Base-by-base conservation (phyloP, 2,797 vertebrate genomes). In the Myiothlypis chrysogaster region DNA sequence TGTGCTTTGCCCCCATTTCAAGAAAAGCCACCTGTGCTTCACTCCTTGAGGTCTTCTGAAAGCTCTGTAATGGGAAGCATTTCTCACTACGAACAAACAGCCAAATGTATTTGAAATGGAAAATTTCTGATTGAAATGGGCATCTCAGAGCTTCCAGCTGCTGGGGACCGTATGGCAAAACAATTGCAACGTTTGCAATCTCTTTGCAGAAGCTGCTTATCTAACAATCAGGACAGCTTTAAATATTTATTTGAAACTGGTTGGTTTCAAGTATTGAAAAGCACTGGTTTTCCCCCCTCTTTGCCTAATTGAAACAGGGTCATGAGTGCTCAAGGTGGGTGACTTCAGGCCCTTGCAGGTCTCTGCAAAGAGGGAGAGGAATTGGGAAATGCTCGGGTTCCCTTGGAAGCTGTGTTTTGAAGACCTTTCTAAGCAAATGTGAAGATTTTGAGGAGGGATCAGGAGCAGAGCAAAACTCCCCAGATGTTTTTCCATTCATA, bases 51-150 rank as follows among this genome's bases (percentile, higher is more conserved):
- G 68, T 57, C 41, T 70, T 65, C 91, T 90, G 81, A 91, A 93
- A 90, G 75, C 83, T 89, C 80, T 37, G 3, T 60, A 83, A 41
- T 18, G 77, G 90, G 82, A 89, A 92, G 59, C 63, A 12, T 55
- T 94, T 92, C 77, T 87, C 57, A 9, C 82, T 24, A 12, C 0
- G 17, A 94, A 15, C 46, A 39, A 81, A 50, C 72, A 94, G 89
- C 88, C 93, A 94, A 73, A 77, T 60, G 30, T 14, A 23, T 89
- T 82, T 64, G 83, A 94, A 84, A 93, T 90, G 53, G 83, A 75
- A 90, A 72, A 82, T 76, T 93, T 65, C 71, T 52, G 90, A 90
- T 87, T 44, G 88, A 92, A 97, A 87, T 59, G 72, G 91, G 76
- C 69, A 55, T 46, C 71, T 77, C 0, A 2, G 75, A 93, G 86